These are phyloP conservation scores for Tubulanus polymorphus DNA, from an alignment of 2,888 invertebrate species.

Conservation along the genomic window DNA sequence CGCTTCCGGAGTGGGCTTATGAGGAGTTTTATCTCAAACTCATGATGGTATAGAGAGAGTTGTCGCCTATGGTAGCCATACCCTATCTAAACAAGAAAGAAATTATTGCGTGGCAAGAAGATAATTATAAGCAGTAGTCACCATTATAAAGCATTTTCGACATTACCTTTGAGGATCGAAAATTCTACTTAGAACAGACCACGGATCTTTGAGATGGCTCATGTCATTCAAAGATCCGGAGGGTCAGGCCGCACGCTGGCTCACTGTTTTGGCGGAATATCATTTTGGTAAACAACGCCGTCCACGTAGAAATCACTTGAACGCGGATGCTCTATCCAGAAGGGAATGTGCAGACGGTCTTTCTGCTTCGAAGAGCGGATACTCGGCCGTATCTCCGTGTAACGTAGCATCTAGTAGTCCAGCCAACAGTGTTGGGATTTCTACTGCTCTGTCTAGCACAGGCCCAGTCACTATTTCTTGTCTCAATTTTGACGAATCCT, in stretches of 20 bases:
- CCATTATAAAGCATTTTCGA: no score
- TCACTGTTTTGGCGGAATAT: constrained; percentile 9
- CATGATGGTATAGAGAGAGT: constrained; percentile 3
- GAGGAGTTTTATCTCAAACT: constrained; percentile 9
- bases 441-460: no score
- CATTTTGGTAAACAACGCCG: constrained; percentile 9
- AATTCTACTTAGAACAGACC: constrained; percentile 9
- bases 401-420: no score
- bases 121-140: constrained; percentile 13
- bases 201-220: no score
- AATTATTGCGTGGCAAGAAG: constrained; percentile 12
- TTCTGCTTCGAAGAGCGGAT: no score
- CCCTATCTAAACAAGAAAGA: no score
- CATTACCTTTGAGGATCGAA: constrained; percentile 11
- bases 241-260: constrained; percentile 16
- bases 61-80: constrained; percentile 9
- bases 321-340: constrained; percentile 12
- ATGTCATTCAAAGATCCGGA: no score
- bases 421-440: no score
- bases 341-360: no score
- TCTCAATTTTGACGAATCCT: no score
- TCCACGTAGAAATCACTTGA: constrained; percentile 7
- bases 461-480: no score
- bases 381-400: no score
- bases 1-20: constrained; percentile 4